Percentiles rank a stretch among this genome's conserved stretches.
Evolutionary conservation across 2,888 invertebrate species (phyloP).

Genomic region (Globia sparganii): DNA sequence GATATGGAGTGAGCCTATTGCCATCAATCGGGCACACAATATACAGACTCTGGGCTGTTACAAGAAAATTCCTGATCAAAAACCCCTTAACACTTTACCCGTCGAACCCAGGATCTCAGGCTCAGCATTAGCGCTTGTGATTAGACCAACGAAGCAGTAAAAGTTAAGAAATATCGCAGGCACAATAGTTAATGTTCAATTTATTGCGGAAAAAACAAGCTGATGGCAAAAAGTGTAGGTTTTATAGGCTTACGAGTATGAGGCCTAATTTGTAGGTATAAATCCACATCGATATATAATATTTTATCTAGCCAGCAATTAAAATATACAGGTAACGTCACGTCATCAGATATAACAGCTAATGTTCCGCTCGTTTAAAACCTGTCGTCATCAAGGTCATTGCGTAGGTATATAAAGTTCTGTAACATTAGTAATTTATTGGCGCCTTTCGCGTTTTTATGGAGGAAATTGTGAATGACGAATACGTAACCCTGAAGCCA

Average conservation of each 20-base stretch:
- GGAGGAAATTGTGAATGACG: constrained; percentile 49
- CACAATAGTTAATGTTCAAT: neutral
- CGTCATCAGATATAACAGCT: constrained; percentile 48
- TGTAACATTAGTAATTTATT: constrained; percentile 42
- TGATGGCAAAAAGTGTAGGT: neutral
- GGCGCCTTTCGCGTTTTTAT: constrained; percentile 60
- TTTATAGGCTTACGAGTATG: constrained; percentile 10
- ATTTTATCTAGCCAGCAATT: constrained; percentile 36
- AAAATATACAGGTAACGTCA: constrained; percentile 36
- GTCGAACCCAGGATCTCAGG: neutral
- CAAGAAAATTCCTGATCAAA: neutral
- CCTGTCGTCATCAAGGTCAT: constrained; percentile 60
- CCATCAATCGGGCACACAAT: neutral
- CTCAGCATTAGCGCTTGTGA: neutral
- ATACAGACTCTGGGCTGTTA: neutral
- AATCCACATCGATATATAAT: constrained; percentile 15
- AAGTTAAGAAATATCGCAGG: neutral
- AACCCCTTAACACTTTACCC: neutral
- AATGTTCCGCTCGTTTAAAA: constrained; percentile 45
- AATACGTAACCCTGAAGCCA: constrained; percentile 21
- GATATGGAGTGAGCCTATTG: neutral
- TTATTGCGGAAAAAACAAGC: constrained; percentile 2
- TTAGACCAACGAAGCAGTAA: neutral
- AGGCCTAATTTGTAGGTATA: neutral
- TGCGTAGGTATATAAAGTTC: constrained; percentile 50